A percentile compares a stretch with the other conserved stretches of the same genome.
Evolutionary conservation across 2,113 vertebrate species (phyloP).

Genomic region (Anthoscopus minutus): DNA sequence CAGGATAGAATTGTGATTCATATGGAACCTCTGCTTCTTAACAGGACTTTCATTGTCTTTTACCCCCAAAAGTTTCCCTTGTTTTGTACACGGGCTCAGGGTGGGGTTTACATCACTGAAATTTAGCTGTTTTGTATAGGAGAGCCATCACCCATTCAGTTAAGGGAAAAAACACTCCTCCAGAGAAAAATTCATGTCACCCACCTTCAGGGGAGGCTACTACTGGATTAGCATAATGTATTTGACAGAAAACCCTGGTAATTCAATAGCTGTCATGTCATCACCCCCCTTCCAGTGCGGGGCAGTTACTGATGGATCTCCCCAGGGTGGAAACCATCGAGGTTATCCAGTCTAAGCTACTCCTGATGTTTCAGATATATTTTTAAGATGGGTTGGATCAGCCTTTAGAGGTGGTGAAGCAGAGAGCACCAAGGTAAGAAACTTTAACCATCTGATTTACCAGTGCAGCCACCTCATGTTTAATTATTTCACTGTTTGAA

Average conservation of each 20-base stretch:
- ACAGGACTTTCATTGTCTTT: background rate
- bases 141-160: background rate
- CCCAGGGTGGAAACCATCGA: accelerated
- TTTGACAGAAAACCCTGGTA: background rate
- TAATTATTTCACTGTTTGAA: background rate
- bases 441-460: background rate
- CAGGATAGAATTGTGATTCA: background rate
- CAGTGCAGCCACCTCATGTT: background rate
- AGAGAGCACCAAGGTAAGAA: background rate
- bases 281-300: background rate
- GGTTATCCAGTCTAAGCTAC: background rate
- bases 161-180: background rate
- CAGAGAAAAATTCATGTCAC: background rate
- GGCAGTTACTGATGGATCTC: background rate
- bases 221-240: background rate
- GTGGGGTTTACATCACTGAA: background rate
- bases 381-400: background rate
- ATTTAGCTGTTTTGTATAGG: background rate
- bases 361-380: background rate
- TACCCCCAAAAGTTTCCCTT: background rate
- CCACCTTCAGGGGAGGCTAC: background rate
- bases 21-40: background rate
- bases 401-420: background rate
- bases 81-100: background rate
- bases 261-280: background rate